These are phyloP conservation scores for Sacculina carcini DNA, from an alignment of 2,888 invertebrate species.

Conservation along the genomic window DNA sequence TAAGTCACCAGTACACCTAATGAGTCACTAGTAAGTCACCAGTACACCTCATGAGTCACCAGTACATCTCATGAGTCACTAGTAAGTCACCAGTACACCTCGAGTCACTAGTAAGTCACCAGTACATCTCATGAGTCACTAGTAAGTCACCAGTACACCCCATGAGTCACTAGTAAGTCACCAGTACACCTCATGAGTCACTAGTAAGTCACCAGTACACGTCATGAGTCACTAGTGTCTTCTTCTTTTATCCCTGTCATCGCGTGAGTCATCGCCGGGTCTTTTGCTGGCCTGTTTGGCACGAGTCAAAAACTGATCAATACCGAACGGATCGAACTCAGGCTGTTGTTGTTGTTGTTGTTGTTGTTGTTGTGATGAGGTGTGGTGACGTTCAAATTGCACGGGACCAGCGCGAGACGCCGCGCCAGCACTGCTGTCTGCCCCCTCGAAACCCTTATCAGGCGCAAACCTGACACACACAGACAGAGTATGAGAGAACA, in stretches of 20 bases:
- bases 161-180: too few species aligned
- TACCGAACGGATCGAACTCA: slow-evolving; percentile 76
- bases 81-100: too few species aligned
- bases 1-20: too few species aligned
- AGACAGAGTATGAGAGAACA: not conserved
- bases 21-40: too few species aligned
- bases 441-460: slow-evolving; percentile 86
- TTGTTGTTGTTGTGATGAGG: slow-evolving; percentile 12
- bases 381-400: slow-evolving; percentile 45
- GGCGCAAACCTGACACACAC: slow-evolving; percentile 51
- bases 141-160: too few species aligned
- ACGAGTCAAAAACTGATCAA: slow-evolving; percentile 91
- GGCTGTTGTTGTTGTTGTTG: too few species aligned
- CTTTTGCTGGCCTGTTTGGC: slow-evolving; percentile 58
- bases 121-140: too few species aligned
- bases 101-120: too few species aligned
- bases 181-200: too few species aligned
- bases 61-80: too few species aligned
- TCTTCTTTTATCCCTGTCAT: slow-evolving; percentile 15
- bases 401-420: slow-evolving; percentile 72
- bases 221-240: slow-evolving; percentile 14
- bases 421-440: slow-evolving; percentile 33
- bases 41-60: too few species aligned
- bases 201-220: too few species aligned
- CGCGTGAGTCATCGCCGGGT: slow-evolving; percentile 13